Evolutionary conservation across 1,140 invertebrate genomes (phyloP).

Genomic region (Brachionus plicatilis): DNA sequence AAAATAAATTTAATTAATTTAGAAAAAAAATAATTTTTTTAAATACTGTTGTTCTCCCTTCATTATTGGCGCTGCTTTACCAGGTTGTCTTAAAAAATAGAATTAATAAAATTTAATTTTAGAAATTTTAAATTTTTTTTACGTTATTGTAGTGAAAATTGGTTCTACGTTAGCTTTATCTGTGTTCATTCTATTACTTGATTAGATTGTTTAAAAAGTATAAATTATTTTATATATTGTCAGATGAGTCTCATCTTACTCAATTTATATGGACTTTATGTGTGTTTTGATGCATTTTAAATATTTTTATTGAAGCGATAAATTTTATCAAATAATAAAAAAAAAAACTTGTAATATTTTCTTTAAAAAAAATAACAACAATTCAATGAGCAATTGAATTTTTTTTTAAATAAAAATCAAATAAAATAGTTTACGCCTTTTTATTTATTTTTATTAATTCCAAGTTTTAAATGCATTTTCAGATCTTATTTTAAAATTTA

Average conservation of each 20-base stretch:
- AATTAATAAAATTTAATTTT: background rate
- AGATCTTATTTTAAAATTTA: too few relatives aligned
- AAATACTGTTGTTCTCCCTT: background rate
- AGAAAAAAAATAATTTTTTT: background rate
- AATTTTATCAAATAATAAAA: background rate
- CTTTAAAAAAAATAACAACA: too few relatives aligned
- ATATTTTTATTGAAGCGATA: background rate
- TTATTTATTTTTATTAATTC: too few relatives aligned
- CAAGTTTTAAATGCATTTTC: too few relatives aligned
- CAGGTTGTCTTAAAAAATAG: background rate
- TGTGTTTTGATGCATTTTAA: background rate
- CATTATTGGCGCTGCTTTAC: background rate
- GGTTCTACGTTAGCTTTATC: background rate
- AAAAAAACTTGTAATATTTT: too few relatives aligned
- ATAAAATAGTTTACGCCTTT: too few relatives aligned
- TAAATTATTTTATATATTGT: background rate
- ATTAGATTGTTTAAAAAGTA: background rate
- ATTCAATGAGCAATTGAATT: too few relatives aligned
- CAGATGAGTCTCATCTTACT: background rate
- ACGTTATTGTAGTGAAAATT: background rate
- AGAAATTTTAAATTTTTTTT: background rate
- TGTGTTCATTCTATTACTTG: background rate
- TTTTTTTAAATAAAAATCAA: too few relatives aligned
- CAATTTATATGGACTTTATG: background rate
- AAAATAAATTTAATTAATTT: background rate